Percentiles rank a stretch among this genome's conserved stretches.
phyloP scores from a whole-genome alignment of 2,113 vertebrate species.

The Actenoides lindsayi region DNA sequence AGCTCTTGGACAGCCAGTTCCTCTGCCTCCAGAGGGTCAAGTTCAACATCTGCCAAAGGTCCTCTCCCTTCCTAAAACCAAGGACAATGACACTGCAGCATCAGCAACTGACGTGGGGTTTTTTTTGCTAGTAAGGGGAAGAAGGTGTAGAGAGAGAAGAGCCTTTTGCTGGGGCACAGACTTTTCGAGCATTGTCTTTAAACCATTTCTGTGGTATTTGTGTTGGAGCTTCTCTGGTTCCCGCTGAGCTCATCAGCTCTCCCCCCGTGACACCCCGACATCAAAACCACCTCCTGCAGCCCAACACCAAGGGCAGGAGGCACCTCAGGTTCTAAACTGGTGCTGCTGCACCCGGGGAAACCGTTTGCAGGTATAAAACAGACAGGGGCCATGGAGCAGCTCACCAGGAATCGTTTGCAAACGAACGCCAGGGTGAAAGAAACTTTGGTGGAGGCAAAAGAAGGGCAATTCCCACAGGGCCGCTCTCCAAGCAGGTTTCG shows the following conservation, averaged over 20 bases:
- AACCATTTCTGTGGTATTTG: background rate
- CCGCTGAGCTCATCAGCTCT: background rate
- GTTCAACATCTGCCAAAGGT: background rate
- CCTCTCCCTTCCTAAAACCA: background rate
- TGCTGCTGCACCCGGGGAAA: background rate
- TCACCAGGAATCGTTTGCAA: background rate
- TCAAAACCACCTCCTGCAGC: background rate
- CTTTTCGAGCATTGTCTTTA: background rate
- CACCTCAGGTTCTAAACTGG: fast-evolving
- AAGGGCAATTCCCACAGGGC: fast-evolving
- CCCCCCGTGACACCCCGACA: background rate
- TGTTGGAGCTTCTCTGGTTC: background rate
- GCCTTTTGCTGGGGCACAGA: background rate
- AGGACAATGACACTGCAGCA: fast-evolving
- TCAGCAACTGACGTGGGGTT: background rate
- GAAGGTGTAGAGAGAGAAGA: fast-evolving
- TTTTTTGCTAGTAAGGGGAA: background rate
- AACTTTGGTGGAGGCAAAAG: background rate
- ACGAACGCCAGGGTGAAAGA: background rate
- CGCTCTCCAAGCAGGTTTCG: background rate
- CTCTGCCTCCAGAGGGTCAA: background rate
- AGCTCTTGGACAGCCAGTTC: background rate
- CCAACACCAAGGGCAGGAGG: fast-evolving
- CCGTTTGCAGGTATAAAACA: background rate
- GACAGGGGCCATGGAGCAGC: fast-evolving